Percentiles rank a stretch among this genome's conserved stretches.
phyloP scores from a whole-genome alignment of 1,140 invertebrate genomes.

The Drosophila athabasca region DNA sequence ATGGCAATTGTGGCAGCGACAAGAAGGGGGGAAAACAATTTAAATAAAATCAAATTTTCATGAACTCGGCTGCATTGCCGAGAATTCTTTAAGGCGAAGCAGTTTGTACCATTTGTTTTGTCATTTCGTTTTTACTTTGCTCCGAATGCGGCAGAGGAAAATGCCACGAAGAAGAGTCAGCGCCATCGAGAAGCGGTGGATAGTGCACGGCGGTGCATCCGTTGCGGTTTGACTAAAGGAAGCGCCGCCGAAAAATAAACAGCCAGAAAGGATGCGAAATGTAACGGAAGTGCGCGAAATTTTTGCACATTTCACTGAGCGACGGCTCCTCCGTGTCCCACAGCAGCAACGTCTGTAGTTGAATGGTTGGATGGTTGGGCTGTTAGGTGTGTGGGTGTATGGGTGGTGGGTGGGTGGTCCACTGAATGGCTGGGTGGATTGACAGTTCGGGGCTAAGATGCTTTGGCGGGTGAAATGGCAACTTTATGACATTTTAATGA shows the following conservation, averaged over 20 bases:
- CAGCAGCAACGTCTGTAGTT: constrained; percentile 1
- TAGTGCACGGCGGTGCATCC: constrained; percentile 55
- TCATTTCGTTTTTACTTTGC: constrained; percentile 51
- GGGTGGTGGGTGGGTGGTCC: not conserved
- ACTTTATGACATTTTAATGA: constrained; percentile 76
- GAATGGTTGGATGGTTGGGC: not conserved
- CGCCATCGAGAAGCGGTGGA: constrained; percentile 2
- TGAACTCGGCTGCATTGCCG: constrained; percentile 28
- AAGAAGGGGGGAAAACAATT: constrained; percentile 17
- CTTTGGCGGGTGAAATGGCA: constrained; percentile 25
- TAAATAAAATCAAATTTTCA: constrained; percentile 61
- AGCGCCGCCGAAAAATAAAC: constrained; percentile 67
- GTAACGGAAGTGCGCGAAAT: constrained; percentile 75
- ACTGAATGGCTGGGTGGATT: constrained; percentile 7
- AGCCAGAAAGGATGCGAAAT: constrained; percentile 71
- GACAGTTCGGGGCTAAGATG: constrained; percentile 15
- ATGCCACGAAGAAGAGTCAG: constrained; percentile 2
- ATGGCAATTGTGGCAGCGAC: constrained; percentile 5
- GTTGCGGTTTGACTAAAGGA: constrained; percentile 73
- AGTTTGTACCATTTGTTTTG: constrained; percentile 60
- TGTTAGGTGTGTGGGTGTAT: not conserved
- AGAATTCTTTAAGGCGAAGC: constrained; percentile 35
- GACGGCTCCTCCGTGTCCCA: not conserved
- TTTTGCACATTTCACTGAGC: constrained; percentile 68
- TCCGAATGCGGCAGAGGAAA: constrained; percentile 4